Conservation (phyloP, 2,797 vertebrate species). For the Catharus ustulatus region DNA sequence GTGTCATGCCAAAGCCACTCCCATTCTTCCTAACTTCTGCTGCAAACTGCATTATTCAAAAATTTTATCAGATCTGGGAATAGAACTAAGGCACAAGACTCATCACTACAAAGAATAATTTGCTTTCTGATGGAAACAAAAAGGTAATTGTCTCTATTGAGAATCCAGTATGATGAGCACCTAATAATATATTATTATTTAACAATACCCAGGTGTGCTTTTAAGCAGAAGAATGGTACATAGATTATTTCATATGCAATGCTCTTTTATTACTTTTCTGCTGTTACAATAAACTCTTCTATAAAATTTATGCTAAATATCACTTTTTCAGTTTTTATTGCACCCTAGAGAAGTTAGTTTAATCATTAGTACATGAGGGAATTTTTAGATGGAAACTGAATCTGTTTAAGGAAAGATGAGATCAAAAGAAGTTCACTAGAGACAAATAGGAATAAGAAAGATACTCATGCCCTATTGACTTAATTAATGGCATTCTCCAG, state of each 20-base stretch:
- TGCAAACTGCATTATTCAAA: not conserved
- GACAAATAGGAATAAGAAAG: slow-evolving; percentile 10
- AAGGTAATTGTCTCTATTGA: slow-evolving; percentile 41
- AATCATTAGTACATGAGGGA: not conserved
- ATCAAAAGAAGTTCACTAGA: not conserved
- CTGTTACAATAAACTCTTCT: slow-evolving; percentile 23
- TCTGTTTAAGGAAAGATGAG: slow-evolving; percentile 3
- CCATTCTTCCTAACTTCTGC: not conserved
- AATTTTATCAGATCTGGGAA: not conserved
- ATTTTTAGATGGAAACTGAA: not conserved
- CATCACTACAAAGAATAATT: slow-evolving; percentile 16
- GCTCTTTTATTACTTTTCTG: slow-evolving; percentile 46
- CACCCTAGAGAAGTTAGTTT: slow-evolving; percentile 8
- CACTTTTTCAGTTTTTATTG: slow-evolving; percentile 40
- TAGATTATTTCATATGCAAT: slow-evolving; percentile 29
- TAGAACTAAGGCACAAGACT: not conserved
- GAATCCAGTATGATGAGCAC: slow-evolving; percentile 13
- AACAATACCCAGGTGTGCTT: slow-evolving; percentile 29
- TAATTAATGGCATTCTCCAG: not conserved
- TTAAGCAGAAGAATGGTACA: slow-evolving; percentile 21
- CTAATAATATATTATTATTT: slow-evolving; percentile 14
- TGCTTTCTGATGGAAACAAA: slow-evolving; percentile 11
- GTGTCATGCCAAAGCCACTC: not conserved
- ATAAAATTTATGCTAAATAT: slow-evolving; percentile 20
- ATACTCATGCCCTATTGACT: not conserved